phyloP scores from a whole-genome alignment of 2,888 invertebrate species.

The Aphrophora alni region DNA sequence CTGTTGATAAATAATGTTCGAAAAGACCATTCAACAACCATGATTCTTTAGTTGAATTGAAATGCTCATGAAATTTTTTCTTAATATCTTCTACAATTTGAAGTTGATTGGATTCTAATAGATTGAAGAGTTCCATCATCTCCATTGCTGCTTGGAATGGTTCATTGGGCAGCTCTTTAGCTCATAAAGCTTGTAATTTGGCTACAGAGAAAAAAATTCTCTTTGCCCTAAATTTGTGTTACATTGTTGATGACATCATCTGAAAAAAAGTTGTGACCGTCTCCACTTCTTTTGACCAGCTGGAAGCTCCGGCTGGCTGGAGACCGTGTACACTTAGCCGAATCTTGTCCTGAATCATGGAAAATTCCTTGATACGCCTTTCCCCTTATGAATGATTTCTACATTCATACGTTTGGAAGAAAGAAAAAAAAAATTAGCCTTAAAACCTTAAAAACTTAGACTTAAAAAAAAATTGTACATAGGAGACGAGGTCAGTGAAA shows the following conservation, averaged over 20 bases:
- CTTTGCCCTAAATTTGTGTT: not conserved
- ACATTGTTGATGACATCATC: not conserved
- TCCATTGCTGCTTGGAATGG: conserved; percentile 32
- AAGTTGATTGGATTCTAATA: conserved; percentile 73
- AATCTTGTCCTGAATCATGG: too few species aligned
- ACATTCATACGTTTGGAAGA: too few species aligned
- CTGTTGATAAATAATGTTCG: conserved; percentile 81
- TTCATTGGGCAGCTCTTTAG: not conserved
- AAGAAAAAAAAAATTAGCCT: too few species aligned
- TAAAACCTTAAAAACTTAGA: too few species aligned
- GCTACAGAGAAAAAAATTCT: not conserved
- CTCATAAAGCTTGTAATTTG: not conserved
- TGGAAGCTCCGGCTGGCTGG: too few species aligned
- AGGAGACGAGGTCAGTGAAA: too few species aligned
- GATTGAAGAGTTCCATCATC: conserved; percentile 63
- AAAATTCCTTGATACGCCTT: too few species aligned
- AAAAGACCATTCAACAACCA: conserved; percentile 87
- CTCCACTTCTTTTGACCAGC: too few species aligned
- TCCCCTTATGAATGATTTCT: too few species aligned
- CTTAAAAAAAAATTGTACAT: too few species aligned
- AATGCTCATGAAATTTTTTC: conserved; percentile 72
- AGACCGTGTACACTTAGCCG: too few species aligned
- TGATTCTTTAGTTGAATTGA: conserved; percentile 77
- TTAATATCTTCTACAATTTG: conserved; percentile 71
- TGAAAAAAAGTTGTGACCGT: too few species aligned